Evolutionary conservation across 2,888 invertebrate genomes (phyloP), one percentile per base, ranked within the genome.

Genomic region (Ypsolopha scabrella): DNA sequence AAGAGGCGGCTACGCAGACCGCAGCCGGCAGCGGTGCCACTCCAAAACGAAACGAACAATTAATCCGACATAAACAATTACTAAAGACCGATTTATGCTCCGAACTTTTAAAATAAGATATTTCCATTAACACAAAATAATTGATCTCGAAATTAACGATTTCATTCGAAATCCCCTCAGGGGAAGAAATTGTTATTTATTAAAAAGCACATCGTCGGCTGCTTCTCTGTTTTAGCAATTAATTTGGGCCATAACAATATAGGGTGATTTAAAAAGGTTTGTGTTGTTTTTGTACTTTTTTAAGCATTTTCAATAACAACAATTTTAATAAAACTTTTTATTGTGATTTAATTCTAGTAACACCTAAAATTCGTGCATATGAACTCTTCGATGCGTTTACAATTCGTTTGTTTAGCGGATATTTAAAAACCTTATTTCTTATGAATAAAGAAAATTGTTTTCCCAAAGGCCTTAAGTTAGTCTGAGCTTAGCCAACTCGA

Each of bases 11-110:
- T 24, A 24, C 55, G 59, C 59, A 56, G 60, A 48, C 55, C 60
- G 53, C 55, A 55, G 58, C 58, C 56, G 55, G 55, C 41, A 60
- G 56, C 57, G 54, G 54, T 61, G 70, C 68, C 70, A 62, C 56
- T 61, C 69, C 72, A 58, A 64, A 64, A 67, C 70, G 60, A 63
- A 53, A 55, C 57, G 62, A 65, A 71, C 74, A 71, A 75, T 80
- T 77, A 76, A 76, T 75, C 64, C 72, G 70, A 67, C 69, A 77
- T 75, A 76, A 76, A 78, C 74, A 76, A 77, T 75, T 77, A 75
- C 70, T 61, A 60, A 62, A 64, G 65, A 68, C 63, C 70, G 68
- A 74, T 79, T 76, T 72, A 75, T 75, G 72, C 24, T 67, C 63
- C 67, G 62, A 79, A 65, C 65, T 64, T 66, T 65, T 61, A 68